phyloP scores from a whole-genome alignment of 92 coral and sea anemone species.

The Virgularia gustaviana region DNA sequence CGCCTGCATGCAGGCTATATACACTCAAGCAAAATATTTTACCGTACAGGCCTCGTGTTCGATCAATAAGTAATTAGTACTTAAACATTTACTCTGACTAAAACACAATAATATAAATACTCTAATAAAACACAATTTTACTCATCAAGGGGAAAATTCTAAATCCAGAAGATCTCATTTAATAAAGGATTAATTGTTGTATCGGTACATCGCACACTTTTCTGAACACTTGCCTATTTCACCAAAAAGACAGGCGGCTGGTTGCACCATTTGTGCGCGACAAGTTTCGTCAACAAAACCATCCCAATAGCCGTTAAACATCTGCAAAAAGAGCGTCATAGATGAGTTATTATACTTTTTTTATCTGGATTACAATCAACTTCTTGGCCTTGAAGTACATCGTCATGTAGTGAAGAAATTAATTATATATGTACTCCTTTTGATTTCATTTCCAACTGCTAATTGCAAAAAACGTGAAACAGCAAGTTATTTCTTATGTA shows the following conservation, averaged over 20 bases:
- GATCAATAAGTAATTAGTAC: too few relatives aligned
- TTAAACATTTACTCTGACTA: neutral
- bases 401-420: too few relatives aligned
- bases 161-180: too few relatives aligned
- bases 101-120: too few relatives aligned
- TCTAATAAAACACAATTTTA: too few relatives aligned
- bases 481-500: neutral
- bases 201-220: neutral
- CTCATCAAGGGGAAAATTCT: too few relatives aligned
- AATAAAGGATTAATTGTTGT: neutral
- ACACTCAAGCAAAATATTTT: too few relatives aligned
- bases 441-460: neutral
- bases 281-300: conserved; percentile 95
- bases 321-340: conserved; percentile 45
- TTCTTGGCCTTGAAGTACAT: too few relatives aligned
- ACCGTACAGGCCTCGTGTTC: too few relatives aligned
- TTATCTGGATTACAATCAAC: neutral
- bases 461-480: neutral
- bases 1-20: too few relatives aligned
- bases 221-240: conserved; percentile 67
- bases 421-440: neutral
- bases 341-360: neutral
- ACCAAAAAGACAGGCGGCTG: conserved; percentile 94
- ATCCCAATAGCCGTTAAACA: conserved; percentile 76
- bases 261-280: conserved; percentile 86